Evolutionary conservation across 2,113 vertebrate species (phyloP).

Genomic region (Anser brachyrhynchus): DNA sequence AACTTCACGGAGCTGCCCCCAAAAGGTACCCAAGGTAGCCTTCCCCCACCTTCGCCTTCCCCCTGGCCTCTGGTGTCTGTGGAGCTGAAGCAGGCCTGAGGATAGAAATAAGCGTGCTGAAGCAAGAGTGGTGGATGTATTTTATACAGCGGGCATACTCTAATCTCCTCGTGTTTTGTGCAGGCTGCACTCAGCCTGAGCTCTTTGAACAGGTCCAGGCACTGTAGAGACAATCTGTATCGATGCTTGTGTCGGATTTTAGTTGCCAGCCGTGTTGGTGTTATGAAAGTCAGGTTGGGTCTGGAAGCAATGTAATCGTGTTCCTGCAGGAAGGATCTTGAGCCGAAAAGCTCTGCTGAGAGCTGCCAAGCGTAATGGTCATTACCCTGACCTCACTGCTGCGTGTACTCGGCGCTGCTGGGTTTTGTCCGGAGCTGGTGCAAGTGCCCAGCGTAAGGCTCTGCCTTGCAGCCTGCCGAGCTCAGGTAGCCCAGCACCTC

Average conservation of each 20-base stretch:
- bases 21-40: not conserved
- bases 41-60: not conserved
- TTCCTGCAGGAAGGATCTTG: not conserved
- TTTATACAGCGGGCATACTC: not conserved
- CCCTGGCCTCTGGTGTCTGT: not conserved
- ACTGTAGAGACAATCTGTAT: not conserved
- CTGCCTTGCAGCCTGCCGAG: not conserved
- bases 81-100: not conserved
- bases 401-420: not conserved
- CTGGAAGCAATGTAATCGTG: not conserved
- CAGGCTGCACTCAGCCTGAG: not conserved
- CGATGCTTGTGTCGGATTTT: not conserved
- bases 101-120: not conserved
- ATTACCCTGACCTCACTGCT: rapidly evolving
- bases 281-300: not conserved
- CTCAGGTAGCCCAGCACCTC: not conserved
- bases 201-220: not conserved
- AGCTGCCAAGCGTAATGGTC: not conserved
- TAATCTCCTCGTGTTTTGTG: not conserved
- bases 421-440: not conserved
- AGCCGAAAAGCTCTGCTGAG: not conserved
- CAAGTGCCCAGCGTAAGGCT: not conserved
- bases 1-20: not conserved
- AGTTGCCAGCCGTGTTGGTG: not conserved
- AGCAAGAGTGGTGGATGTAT: not conserved